Percentiles rank a stretch among this genome's conserved stretches.
Evolutionary conservation across 2,797 vertebrate species (phyloP).

Genomic region (Pseudochromis fuscus): DNA sequence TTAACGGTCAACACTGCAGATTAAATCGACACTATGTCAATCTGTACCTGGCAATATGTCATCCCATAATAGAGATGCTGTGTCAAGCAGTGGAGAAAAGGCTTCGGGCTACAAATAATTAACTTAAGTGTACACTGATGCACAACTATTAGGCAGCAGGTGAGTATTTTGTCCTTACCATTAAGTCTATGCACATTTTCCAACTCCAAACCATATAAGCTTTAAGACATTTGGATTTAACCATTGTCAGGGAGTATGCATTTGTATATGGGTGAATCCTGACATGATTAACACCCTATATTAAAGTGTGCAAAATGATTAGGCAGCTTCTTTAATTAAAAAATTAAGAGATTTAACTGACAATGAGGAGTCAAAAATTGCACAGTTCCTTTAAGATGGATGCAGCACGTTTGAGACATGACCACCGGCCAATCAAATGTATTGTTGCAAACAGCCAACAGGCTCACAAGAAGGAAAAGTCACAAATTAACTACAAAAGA

Average conservation of each 20-base stretch:
- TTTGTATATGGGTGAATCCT: neutral
- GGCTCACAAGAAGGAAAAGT: too few species aligned
- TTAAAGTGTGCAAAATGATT: neutral
- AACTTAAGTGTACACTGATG: too few species aligned
- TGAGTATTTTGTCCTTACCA: too few species aligned
- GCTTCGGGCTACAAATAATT: constrained; percentile 52
- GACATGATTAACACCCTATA: neutral
- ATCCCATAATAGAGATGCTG: constrained; percentile 59
- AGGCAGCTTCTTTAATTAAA: neutral
- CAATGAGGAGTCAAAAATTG: neutral
- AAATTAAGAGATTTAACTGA: constrained; percentile 1
- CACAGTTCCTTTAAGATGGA: neutral
- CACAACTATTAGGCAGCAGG: too few species aligned
- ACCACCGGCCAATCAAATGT: too few species aligned
- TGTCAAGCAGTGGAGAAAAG: constrained; percentile 55
- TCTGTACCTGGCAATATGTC: constrained; percentile 72
- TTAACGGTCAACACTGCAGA: constrained; percentile 50
- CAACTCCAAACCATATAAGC: too few species aligned
- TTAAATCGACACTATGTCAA: constrained; percentile 73
- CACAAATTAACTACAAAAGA: too few species aligned
- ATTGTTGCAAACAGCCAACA: too few species aligned
- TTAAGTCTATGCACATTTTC: too few species aligned
- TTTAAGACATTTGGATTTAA: too few species aligned
- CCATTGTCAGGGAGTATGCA: neutral
- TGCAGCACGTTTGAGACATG: too few species aligned